Evolutionary conservation across 2,113 vertebrate species (phyloP), one percentile per base, ranked within the genome.

Genomic region (Lepisosteus oculatus): DNA sequence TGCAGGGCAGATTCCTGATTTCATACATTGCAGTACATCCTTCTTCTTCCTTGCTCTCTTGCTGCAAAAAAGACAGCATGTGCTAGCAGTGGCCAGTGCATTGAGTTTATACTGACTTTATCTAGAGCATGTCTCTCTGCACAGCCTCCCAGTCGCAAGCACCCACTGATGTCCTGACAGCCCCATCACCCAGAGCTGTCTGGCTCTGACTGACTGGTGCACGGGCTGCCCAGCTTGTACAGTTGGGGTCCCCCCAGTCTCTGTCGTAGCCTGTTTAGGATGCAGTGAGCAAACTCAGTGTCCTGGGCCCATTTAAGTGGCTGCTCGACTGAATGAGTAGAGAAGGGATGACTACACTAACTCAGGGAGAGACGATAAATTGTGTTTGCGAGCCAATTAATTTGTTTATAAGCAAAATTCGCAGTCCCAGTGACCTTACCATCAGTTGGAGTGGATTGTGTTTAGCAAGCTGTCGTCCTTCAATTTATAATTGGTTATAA

Each of bases 361-460:
- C 13, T 15, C 5, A 6, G 51, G 65, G 57, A 62, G 57, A 62
- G 55, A 13, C 45, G n/a, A 44, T 67, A 75, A 79, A 79, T 79
- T 75, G 51, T 70, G 71, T 79, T 74, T 70, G 78, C 77, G 79
- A 82, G 76, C 75, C 83, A 82, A 80, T 83, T 81, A 82, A 86
- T 85, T 84, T 85, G 84, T 85, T 86, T 83, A 86, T 81, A 80
- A 84, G 78, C 77, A 69, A 69, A 66, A 81, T 78, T 74, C 44
- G 73, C 74, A 13, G 78, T 73, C 73, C 80, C 55, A 75, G 71
- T 81, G 83, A 86, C 85, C 85, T 81, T 54, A 42, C 77, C 73
- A 77, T 77, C 77, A 78, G 64, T 77, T 74, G 80, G 79, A 85
- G 75, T 77, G 75, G 74, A 82, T 75, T 83, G 79, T 80, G 81